A percentile compares a stretch with the other conserved stretches of the same genome.
These are phyloP conservation scores for Dendrocincla fuliginosa DNA, from an alignment of 2,797 vertebrate genomes.

Conservation along the genomic window DNA sequence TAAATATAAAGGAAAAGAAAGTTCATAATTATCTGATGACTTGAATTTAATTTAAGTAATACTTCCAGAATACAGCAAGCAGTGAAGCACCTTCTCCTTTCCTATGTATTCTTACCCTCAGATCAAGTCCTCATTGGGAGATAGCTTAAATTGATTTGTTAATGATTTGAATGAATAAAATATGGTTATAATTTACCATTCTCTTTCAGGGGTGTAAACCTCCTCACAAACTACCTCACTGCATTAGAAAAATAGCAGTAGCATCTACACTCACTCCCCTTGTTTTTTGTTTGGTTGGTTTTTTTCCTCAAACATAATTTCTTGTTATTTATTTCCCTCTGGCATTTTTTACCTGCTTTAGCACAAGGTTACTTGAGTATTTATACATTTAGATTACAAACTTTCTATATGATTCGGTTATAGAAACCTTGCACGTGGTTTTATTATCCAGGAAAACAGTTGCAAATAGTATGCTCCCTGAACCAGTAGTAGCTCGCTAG, in stretches of 20 bases:
- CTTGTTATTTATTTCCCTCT: background rate
- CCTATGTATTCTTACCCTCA: slow-evolving; percentile 23
- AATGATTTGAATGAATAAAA: slow-evolving; percentile 63
- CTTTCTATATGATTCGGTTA: background rate
- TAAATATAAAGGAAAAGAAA: slow-evolving; percentile 82
- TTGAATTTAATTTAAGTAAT: slow-evolving; percentile 77
- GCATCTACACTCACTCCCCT: background rate
- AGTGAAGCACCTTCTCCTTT: slow-evolving; percentile 35
- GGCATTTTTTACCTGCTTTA: slow-evolving; percentile 32
- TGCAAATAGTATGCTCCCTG: slow-evolving; percentile 55
- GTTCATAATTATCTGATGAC: slow-evolving; percentile 80
- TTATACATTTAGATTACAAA: slow-evolving; percentile 8
- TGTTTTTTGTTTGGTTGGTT: background rate
- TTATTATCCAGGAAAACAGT: slow-evolving; percentile 41
- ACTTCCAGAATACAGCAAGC: slow-evolving; percentile 66
- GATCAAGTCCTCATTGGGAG: slow-evolving; percentile 34
- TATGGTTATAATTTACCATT: slow-evolving; percentile 49
- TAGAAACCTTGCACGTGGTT: background rate
- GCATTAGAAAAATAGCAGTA: background rate
- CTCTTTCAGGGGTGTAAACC: slow-evolving; percentile 17
- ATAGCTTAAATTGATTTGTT: slow-evolving; percentile 56
- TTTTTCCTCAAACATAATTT: background rate
- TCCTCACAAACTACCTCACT: slow-evolving; percentile 23
- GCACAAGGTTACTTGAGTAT: slow-evolving; percentile 15
- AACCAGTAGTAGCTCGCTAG: slow-evolving; percentile 55